phyloP scores from a whole-genome alignment of 1,140 invertebrate species.

The Dryas iulia region DNA sequence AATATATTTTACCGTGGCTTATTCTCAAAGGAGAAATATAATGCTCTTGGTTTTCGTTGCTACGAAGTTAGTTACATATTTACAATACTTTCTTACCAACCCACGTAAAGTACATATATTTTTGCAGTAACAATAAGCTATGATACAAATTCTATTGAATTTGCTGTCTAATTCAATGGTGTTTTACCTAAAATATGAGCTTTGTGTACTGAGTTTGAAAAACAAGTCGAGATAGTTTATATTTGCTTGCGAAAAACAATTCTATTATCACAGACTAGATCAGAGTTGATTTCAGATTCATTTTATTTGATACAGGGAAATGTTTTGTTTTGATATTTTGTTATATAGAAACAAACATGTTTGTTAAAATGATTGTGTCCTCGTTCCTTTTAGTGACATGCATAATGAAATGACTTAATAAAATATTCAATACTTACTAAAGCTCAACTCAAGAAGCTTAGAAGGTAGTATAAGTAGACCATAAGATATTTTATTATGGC shows the following conservation, averaged over 20 bases:
- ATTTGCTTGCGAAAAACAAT: slow-evolving; percentile 26
- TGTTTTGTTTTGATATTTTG: neutral
- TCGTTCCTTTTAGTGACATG: neutral
- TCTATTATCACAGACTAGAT: slow-evolving; percentile 24
- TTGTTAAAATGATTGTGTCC: neutral
- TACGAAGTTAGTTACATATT: neutral
- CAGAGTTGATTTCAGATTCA: slow-evolving; percentile 14
- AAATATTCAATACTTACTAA: neutral
- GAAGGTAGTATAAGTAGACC: neutral
- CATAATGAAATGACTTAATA: neutral
- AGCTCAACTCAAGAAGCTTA: neutral
- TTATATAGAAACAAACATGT: neutral
- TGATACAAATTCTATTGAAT: slow-evolving; percentile 14
- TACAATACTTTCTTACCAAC: neutral
- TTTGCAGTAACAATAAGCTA: slow-evolving; percentile 16
- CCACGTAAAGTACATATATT: slow-evolving; percentile 3
- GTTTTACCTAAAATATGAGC: slow-evolving; percentile 18
- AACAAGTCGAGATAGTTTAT: slow-evolving; percentile 28
- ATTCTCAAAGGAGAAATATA: neutral
- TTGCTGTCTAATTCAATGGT: slow-evolving; percentile 14
- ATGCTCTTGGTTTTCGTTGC: neutral
- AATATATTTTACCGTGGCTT: neutral
- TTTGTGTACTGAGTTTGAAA: slow-evolving; percentile 29
- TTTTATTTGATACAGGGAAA: neutral
- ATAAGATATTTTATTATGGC: neutral